A percentile compares a stretch with the other conserved stretches of the same genome.
These are phyloP conservation scores for Orgyia antiqua DNA, from an alignment of 2,888 invertebrate genomes.

Conservation along the genomic window DNA sequence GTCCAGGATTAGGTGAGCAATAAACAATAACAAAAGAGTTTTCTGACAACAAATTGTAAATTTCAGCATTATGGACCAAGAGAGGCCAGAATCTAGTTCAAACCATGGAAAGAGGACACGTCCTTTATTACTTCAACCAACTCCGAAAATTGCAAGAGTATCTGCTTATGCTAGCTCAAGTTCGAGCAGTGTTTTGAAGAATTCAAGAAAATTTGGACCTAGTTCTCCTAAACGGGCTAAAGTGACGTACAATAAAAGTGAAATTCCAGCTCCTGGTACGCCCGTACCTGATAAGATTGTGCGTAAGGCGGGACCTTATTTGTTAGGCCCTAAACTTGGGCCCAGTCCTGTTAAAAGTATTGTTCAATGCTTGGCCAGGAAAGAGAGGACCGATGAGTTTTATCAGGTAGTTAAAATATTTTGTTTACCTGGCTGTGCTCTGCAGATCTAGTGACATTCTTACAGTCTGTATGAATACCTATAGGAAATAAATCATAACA, in stretches of 20 bases:
- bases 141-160: constrained; percentile 57
- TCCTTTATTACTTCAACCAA: constrained; percentile 64
- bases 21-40: no score
- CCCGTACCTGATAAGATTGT: constrained; percentile 72
- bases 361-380: constrained; percentile 85
- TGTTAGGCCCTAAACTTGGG: constrained; percentile 83
- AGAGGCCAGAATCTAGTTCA: constrained; percentile 55
- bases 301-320: constrained; percentile 82
- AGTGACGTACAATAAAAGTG: constrained; percentile 47
- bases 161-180: constrained; percentile 51
- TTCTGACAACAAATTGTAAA: no score
- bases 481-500: no score
- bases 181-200: constrained; percentile 48
- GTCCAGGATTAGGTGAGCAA: no score
- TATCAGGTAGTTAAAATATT: constrained; percentile 74
- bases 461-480: no score
- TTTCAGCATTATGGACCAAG: constrained; percentile 70
- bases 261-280: constrained; percentile 71
- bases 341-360: constrained; percentile 87
- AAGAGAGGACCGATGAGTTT: constrained; percentile 83
- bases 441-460: no score
- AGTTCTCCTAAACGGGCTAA: constrained; percentile 43
- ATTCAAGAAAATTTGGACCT: constrained; percentile 45
- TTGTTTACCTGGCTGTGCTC: no score
- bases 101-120: constrained; percentile 67